phyloP scores from a whole-genome alignment of 2,888 invertebrate genomes.

The Lasioglossum marginatum region DNA sequence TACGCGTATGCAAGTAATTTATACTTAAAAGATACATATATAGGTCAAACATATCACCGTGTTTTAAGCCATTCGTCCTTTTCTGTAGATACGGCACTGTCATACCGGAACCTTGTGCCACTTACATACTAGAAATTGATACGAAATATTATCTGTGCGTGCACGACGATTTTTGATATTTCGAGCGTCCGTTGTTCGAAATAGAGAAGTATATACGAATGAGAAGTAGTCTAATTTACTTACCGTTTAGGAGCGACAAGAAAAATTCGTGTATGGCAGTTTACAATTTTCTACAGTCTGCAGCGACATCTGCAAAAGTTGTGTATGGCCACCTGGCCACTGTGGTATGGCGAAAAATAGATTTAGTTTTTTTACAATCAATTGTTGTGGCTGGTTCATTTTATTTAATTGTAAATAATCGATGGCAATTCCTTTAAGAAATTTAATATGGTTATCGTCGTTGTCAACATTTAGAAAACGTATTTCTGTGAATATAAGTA shows the following conservation, averaged over 20 bases:
- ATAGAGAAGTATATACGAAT: neutral
- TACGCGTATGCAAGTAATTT: neutral
- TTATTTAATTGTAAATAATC: constrained; percentile 28
- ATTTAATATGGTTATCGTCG: constrained; percentile 35
- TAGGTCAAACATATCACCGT: constrained; percentile 45
- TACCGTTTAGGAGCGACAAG: neutral
- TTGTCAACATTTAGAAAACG: constrained; percentile 34
- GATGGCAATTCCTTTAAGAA: constrained; percentile 70
- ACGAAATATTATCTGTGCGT: constrained; percentile 13
- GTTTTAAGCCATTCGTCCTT: constrained; percentile 34
- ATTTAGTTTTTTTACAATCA: neutral
- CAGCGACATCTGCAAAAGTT: constrained; percentile 51
- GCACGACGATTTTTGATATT: neutral
- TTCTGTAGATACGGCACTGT: constrained; percentile 55
- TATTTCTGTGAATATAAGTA: constrained; percentile 22
- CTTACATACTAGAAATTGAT: constrained; percentile 46
- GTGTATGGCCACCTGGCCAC: neutral
- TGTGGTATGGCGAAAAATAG: neutral
- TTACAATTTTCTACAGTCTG: constrained; percentile 10
- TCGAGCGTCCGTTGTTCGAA: constrained; percentile 1
- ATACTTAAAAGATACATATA: constrained; percentile 7
- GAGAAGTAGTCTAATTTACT: constrained; percentile 4
- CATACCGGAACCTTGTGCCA: constrained; percentile 64
- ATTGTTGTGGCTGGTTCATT: neutral
- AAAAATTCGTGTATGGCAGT: constrained; percentile 22